phyloP scores from a whole-genome alignment of 2,113 vertebrate genomes.

The Amblyornis subalaris region DNA sequence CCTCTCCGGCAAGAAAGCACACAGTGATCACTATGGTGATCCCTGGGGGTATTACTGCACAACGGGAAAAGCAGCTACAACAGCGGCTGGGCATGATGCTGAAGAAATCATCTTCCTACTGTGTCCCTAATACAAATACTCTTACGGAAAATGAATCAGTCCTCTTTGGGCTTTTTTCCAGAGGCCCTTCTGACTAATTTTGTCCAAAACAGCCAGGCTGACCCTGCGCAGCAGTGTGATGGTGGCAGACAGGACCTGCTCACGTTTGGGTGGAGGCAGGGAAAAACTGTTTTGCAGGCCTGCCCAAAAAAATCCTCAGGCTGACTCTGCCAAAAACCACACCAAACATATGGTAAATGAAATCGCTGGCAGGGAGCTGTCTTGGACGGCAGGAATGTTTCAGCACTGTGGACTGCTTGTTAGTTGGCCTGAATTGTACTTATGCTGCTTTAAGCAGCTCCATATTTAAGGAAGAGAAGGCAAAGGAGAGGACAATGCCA shows the following conservation, averaged over 20 bases:
- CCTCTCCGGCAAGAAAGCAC: not conserved
- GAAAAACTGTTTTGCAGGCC: constrained; percentile 45
- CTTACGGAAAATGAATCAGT: constrained; percentile 37
- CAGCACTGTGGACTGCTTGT: constrained; percentile 57
- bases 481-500: not conserved
- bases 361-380: constrained; percentile 38
- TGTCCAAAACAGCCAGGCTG: constrained; percentile 38
- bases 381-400: constrained; percentile 30
- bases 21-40: accelerated
- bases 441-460: constrained; percentile 18
- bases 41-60: not conserved
- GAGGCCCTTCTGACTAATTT: constrained; percentile 47
- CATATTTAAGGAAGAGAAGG: constrained; percentile 11
- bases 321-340: constrained; percentile 52
- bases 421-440: constrained; percentile 29
- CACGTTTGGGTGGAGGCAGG: constrained; percentile 50
- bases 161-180: constrained; percentile 36
- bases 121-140: not conserved
- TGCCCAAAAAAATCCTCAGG: constrained; percentile 29
- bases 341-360: constrained; percentile 61
- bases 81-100: not conserved
- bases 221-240: not conserved
- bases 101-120: constrained; percentile 2
- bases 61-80: not conserved
- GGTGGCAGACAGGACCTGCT: constrained; percentile 30